Evolutionary conservation across 1,140 invertebrate genomes (phyloP).

Genomic region (Drosophila lowei): DNA sequence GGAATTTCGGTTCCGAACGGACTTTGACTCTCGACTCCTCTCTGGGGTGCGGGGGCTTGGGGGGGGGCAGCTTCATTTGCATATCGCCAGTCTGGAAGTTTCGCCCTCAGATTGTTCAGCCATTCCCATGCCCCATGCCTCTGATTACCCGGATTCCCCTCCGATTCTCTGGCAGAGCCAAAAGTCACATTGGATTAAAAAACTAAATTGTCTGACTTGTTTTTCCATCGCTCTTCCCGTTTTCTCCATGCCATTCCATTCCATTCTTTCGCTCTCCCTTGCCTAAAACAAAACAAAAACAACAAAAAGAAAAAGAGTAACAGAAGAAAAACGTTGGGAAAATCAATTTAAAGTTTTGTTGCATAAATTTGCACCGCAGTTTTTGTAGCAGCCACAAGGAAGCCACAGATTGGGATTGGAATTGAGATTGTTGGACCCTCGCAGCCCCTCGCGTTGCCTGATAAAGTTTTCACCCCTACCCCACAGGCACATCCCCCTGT

Average conservation of each 20-base stretch:
- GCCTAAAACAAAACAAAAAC: not conserved
- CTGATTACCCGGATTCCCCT: no score
- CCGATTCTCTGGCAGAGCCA: slow-evolving; percentile 19
- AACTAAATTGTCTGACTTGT: slow-evolving; percentile 42
- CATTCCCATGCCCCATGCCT: no score
- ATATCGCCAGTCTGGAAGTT: slow-evolving; percentile 48
- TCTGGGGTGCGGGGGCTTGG: no score
- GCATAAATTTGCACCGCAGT: slow-evolving; percentile 71
- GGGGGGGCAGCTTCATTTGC: slow-evolving; percentile 35
- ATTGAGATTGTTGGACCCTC: slow-evolving; percentile 10
- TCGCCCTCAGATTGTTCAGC: slow-evolving; percentile 35
- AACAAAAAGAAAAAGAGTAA: slow-evolving; percentile 8
- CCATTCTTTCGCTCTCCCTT: not conserved
- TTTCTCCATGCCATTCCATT: not conserved
- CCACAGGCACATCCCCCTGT: not conserved
- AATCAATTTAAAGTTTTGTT: slow-evolving; percentile 76
- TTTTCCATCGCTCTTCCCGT: slow-evolving; percentile 16
- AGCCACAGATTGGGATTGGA: slow-evolving; percentile 2
- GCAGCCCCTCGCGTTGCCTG: not conserved
- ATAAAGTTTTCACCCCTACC: slow-evolving; percentile 10
- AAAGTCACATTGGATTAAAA: slow-evolving; percentile 58
- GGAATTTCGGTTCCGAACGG: slow-evolving; percentile 29
- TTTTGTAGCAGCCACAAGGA: slow-evolving; percentile 32
- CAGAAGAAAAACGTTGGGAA: slow-evolving; percentile 24
- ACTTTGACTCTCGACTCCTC: slow-evolving; percentile 50